Percentiles rank a stretch among this genome's conserved stretches.
Conservation (phyloP, 2,888 invertebrate genomes). For the Tribolium freemani region DNA sequence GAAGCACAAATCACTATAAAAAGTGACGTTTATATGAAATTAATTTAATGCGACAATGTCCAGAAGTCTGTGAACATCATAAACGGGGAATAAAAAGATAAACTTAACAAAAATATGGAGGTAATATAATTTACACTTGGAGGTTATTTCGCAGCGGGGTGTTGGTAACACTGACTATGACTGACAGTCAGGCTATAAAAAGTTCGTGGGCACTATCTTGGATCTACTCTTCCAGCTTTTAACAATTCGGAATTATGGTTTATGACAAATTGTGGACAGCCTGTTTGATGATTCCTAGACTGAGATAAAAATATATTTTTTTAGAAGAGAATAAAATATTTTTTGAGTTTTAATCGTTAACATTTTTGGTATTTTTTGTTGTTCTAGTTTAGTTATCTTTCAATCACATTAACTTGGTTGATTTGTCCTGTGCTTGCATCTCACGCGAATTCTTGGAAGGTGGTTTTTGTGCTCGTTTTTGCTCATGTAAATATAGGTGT, state of each 20-base stretch:
- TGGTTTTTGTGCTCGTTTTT: background rate
- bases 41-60: constrained; percentile 45
- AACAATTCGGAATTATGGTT: constrained; percentile 45
- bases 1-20: constrained; percentile 47
- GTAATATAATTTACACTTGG: constrained; percentile 52
- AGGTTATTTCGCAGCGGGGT: constrained; percentile 49
- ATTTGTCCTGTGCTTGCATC: too few relatives aligned
- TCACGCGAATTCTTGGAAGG: constrained; percentile 7
- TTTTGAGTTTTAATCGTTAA: too few relatives aligned
- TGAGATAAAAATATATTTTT: background rate
- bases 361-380: too few relatives aligned
- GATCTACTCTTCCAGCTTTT: constrained; percentile 17
- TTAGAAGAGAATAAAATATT: too few relatives aligned
- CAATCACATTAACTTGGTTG: too few relatives aligned
- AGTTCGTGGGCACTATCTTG: constrained; percentile 8
- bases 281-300: background rate
- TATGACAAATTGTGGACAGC: constrained; percentile 48
- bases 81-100: constrained; percentile 31
- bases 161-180: constrained; percentile 46
- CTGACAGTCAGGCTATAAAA: constrained; percentile 37
- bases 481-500: background rate
- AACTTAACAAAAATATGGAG: constrained; percentile 20
- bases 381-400: too few relatives aligned
- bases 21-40: constrained; percentile 44
- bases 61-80: constrained; percentile 35